These are phyloP conservation scores for Nasonia oneida DNA, from an alignment of 2,888 invertebrate species.

Conservation along the genomic window DNA sequence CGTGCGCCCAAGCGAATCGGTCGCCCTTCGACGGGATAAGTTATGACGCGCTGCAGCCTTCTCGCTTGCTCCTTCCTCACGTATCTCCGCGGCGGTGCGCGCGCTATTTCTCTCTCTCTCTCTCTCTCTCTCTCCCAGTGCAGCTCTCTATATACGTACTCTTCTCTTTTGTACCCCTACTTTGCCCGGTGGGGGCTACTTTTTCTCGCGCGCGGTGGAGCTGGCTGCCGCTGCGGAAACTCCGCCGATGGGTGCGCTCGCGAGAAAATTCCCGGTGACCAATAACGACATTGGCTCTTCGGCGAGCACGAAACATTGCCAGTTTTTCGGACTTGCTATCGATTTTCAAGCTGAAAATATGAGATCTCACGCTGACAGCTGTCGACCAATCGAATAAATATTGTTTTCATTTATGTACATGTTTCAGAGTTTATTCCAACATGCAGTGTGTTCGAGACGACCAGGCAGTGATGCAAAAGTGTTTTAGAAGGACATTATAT, in stretches of 20 bases:
- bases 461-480: background rate
- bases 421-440: background rate
- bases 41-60: constrained; percentile 63
- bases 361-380: constrained; percentile 15
- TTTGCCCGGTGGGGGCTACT: constrained; percentile 23
- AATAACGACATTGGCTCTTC: constrained; percentile 52
- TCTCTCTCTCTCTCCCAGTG: background rate
- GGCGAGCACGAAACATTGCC: constrained; percentile 27
- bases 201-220: constrained; percentile 44
- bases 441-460: background rate
- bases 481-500: background rate
- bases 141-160: constrained; percentile 5
- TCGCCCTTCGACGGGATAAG: constrained; percentile 67
- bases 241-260: constrained; percentile 41
- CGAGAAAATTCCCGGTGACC: constrained; percentile 54
- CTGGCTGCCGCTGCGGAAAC: constrained; percentile 43
- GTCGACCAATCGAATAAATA: constrained; percentile 30
- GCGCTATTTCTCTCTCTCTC: constrained; percentile 8
- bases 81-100: background rate
- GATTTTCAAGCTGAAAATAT: constrained; percentile 42
- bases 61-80: constrained; percentile 25
- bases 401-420: background rate
- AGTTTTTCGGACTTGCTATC: constrained; percentile 29
- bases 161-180: constrained; percentile 49
- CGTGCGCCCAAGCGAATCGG: constrained; percentile 66